Evolutionary conservation across 2,113 vertebrate species (phyloP).

Genomic region (Siniperca chuatsi): DNA sequence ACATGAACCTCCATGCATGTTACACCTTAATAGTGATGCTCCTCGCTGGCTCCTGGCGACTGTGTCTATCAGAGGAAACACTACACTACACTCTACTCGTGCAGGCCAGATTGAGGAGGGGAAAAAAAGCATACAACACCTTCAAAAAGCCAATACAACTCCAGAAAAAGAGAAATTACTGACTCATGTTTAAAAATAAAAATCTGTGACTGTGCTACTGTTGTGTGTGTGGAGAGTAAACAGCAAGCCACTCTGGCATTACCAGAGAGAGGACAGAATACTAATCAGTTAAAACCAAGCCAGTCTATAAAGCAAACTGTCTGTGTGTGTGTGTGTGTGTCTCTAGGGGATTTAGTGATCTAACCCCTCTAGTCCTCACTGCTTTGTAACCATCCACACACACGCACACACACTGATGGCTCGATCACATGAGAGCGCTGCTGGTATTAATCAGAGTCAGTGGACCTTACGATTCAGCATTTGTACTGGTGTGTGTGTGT

Average conservation of each 20-base stretch:
- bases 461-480: conserved; percentile 43
- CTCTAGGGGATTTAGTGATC: conserved; percentile 46
- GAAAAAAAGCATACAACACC: background rate
- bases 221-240: background rate
- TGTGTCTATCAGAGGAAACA: background rate
- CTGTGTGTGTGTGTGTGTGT: background rate
- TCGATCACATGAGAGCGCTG: conserved; percentile 37
- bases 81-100: too few relatives aligned
- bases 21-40: background rate
- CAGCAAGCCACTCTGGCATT: conserved; percentile 6
- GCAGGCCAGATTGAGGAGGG: background rate
- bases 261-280: conserved; percentile 18
- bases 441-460: conserved; percentile 54
- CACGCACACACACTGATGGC: conserved; percentile 7
- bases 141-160: background rate
- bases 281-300: conserved; percentile 15
- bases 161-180: background rate
- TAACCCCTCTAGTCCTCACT: conserved; percentile 19
- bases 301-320: conserved; percentile 28
- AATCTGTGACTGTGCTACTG: background rate
- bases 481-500: background rate
- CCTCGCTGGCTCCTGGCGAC: background rate
- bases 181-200: background rate
- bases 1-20: background rate
- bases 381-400: conserved; percentile 35